Conservation (phyloP, 2,888 invertebrate genomes). For the Arge pagana region DNA sequence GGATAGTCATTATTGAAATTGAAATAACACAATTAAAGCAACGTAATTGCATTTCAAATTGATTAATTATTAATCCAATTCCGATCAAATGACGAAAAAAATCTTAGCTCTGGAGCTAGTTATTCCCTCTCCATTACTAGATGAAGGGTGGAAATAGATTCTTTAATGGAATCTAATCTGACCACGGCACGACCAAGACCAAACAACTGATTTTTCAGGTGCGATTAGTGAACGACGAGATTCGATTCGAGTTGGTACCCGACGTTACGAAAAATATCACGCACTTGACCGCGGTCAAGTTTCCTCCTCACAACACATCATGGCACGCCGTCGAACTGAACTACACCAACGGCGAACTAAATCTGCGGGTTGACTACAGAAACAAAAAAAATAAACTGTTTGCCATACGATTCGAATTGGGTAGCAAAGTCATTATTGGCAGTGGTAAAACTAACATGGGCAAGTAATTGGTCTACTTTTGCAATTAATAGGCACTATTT, state of each 20-base stretch:
- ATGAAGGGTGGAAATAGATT: too few relatives aligned
- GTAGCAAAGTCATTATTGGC: constrained; percentile 76
- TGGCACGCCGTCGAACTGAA: constrained; percentile 85
- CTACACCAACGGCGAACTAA: constrained; percentile 75
- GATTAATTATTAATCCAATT: neutral
- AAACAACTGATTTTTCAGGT: constrained; percentile 60
- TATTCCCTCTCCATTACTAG: too few relatives aligned
- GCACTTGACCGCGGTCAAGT: constrained; percentile 79
- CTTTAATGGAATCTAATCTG: too few relatives aligned
- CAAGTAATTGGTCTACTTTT: constrained; percentile 27
- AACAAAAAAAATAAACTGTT: constrained; percentile 72
- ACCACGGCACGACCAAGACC: too few relatives aligned
- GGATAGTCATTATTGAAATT: too few relatives aligned
- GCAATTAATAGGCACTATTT: too few relatives aligned
- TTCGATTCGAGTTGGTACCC: constrained; percentile 80
- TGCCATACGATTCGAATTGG: constrained; percentile 70
- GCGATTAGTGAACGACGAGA: constrained; percentile 81
- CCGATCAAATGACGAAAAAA: too few relatives aligned
- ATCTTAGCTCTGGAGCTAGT: too few relatives aligned
- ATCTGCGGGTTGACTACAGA: constrained; percentile 75
- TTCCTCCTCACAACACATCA: constrained; percentile 73
- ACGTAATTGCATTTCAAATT: too few relatives aligned
- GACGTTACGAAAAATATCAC: constrained; percentile 78
- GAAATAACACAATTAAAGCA: too few relatives aligned
- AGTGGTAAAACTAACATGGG: constrained; percentile 71